These are phyloP conservation scores for Artibeus lituratus DNA, from an alignment of 2,797 vertebrate species.

Conservation along the genomic window DNA sequence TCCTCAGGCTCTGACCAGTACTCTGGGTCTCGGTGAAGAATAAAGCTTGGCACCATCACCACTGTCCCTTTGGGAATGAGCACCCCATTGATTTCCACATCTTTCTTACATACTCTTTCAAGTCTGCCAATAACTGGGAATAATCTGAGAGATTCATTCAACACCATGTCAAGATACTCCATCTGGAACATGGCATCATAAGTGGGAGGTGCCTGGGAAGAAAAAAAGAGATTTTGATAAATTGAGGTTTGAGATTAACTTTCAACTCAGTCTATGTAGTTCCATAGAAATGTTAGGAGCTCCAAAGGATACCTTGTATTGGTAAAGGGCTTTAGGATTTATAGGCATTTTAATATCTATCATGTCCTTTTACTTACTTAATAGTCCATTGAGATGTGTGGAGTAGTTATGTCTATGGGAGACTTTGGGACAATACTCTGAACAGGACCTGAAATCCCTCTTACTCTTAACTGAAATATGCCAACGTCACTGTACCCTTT, in stretches of 20 bases:
- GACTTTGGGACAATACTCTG: not conserved
- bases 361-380: not conserved
- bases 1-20: conserved; percentile 80
- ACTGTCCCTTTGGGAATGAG: conserved; percentile 77
- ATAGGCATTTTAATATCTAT: not conserved
- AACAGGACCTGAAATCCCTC: not conserved
- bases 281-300: not conserved
- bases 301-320: not conserved
- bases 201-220: conserved; percentile 72
- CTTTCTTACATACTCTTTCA: conserved; percentile 81
- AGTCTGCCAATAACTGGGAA: conserved; percentile 74
- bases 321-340: not conserved
- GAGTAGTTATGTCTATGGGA: not conserved
- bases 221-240: not conserved
- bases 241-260: not conserved
- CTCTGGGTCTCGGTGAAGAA: conserved; percentile 62
- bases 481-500: not conserved
- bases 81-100: conserved; percentile 78
- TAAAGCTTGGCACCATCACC: conserved; percentile 53
- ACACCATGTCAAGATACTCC: conserved; percentile 84
- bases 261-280: not conserved
- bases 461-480: not conserved
- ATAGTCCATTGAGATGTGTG: not conserved
- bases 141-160: conserved; percentile 78
- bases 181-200: conserved; percentile 76